Conservation (phyloP, 1,140 invertebrate species). For the Anthonomus grandis region DNA sequence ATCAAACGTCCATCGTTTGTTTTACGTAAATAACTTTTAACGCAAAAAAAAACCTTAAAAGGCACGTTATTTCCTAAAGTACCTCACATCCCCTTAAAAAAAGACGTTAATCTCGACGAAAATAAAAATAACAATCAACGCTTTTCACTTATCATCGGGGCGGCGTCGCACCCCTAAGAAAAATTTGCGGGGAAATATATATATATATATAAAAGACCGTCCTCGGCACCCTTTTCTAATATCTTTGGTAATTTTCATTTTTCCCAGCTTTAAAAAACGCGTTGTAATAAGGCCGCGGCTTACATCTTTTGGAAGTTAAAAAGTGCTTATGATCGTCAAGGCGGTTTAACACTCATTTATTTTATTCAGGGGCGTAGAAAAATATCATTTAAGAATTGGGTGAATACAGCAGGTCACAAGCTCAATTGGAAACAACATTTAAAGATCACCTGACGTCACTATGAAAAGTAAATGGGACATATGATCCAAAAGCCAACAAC, state of each 20-base stretch:
- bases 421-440: too few species aligned
- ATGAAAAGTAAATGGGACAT: too few species aligned
- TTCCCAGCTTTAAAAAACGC: slow-evolving; percentile 12
- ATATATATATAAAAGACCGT: slow-evolving; percentile 15
- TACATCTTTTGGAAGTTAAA: slow-evolving; percentile 14
- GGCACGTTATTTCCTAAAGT: too few species aligned
- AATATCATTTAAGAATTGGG: too few species aligned
- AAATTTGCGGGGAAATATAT: slow-evolving; percentile 9
- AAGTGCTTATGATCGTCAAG: slow-evolving; percentile 10
- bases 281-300: slow-evolving; percentile 7
- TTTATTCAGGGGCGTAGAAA: slow-evolving; percentile 5
- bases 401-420: too few species aligned
- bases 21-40: too few species aligned
- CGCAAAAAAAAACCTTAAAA: too few species aligned
- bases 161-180: slow-evolving; percentile 8
- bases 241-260: slow-evolving; percentile 22
- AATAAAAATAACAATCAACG: slow-evolving; percentile 18
- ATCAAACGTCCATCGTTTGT: too few species aligned
- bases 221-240: slow-evolving; percentile 12
- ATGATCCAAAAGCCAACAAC: too few species aligned
- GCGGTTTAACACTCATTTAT: slow-evolving; percentile 17
- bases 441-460: too few species aligned
- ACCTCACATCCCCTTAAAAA: too few species aligned
- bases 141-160: slow-evolving; percentile 19
- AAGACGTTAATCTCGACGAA: slow-evolving; percentile 11